Evolutionary conservation across 2,797 vertebrate genomes (phyloP), one percentile per base, ranked within the genome.

Genomic region (Hapalemur alaotrensis): DNA sequence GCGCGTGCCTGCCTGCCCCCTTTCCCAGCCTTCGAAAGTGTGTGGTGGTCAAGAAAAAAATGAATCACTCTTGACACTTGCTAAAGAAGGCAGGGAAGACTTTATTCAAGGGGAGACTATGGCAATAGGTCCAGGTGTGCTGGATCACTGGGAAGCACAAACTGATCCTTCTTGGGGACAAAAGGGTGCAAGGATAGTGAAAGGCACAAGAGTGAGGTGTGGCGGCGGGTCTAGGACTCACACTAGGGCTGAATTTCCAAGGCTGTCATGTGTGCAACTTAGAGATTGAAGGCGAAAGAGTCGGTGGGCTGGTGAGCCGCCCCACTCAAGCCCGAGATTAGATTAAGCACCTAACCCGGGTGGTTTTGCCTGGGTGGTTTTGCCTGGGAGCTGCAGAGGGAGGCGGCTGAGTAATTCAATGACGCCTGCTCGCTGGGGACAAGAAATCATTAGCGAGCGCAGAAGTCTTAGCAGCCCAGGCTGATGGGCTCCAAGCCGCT

Each of bases 371-470:
- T 94, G 94, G 97, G 97, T 96, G 98, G 97, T 98, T 98, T 98
- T 97, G 98, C 98, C 98, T 96, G 17, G 61, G 96, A 98, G 97
- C 97, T 96, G 92, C 97, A 98, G 93, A 97, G 94, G 96, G 98
- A 97, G 35, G 98, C 73, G 48, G 98, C 98, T 98, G 98, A 98
- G 98, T 98, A 98, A 99, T 98, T 98, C 98, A 98, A 98, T 98
- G 98, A 98, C 91, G 97, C 98, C 98, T 97, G 97, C 98, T 98
- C 97, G 91, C 98, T 98, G 98, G 98, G 98, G 98, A 98, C 98
- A 98, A 98, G 98, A 98, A 99, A 98, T 98, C 98, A 99, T 98
- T 98, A 98, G 98, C 50, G 3, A 96, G 95, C 96, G 95, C 96
- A 98, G 89, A 98, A 98, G 98, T 98, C 98, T 98, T 98, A 98